phyloP scores from a whole-genome alignment of 2,797 vertebrate species.

The Cuniculus paca region DNA sequence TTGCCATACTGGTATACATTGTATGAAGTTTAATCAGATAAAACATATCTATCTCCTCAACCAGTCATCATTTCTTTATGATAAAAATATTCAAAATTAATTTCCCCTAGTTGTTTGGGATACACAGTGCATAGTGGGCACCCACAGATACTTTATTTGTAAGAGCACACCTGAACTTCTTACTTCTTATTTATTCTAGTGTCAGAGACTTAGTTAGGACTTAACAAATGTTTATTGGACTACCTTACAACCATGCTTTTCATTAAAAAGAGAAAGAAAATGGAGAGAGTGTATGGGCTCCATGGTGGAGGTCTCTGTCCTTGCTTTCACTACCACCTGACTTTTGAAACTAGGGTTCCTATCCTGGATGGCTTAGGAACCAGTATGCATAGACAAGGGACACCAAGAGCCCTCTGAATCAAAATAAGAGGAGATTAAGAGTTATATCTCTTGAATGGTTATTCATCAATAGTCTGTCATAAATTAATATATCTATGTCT shows the following conservation, averaged over 20 bases:
- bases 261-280: neutral
- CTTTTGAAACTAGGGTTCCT: neutral
- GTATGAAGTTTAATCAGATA: neutral
- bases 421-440: neutral
- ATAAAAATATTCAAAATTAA: neutral
- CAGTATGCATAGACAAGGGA: neutral
- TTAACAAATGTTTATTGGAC: neutral
- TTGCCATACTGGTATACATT: neutral
- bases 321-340: neutral
- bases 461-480: neutral
- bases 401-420: neutral
- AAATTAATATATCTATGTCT: neutral
- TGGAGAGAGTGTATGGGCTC: neutral
- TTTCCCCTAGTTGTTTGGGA: neutral
- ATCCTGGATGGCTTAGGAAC: neutral
- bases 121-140: neutral
- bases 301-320: neutral
- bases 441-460: neutral
- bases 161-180: neutral
- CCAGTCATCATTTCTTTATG: neutral
- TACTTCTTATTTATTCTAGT: neutral
- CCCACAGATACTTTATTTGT: neutral
- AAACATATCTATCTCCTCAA: neutral
- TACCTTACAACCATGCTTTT: neutral
- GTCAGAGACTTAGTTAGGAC: neutral